These are phyloP conservation scores for Erythrolamprus reginae DNA, from an alignment of 2,113 vertebrate species.

Conservation along the genomic window DNA sequence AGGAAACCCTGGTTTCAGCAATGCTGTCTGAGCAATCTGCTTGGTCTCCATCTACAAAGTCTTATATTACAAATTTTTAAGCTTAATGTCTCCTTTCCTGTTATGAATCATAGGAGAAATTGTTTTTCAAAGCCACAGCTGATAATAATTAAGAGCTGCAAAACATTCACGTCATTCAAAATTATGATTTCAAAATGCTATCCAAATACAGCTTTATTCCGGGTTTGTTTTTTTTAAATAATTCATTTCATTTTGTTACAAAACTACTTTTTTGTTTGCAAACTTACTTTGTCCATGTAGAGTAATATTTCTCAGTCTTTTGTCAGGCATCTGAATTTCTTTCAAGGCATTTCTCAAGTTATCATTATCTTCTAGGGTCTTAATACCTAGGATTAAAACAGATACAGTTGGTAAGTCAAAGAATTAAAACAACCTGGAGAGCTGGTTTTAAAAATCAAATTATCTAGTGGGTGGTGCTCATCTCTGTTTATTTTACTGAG, in stretches of 20 bases:
- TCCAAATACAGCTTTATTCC: background rate
- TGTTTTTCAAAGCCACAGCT: background rate
- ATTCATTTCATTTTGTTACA: background rate
- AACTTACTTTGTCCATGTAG: conserved; percentile 80
- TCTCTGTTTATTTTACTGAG: background rate
- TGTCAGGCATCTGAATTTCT: conserved; percentile 84
- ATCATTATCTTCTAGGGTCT: conserved; percentile 82
- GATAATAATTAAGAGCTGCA: background rate
- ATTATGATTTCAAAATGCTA: background rate
- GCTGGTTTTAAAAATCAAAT: background rate
- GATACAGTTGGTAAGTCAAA: background rate
- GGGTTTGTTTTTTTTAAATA: background rate
- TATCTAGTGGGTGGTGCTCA: background rate
- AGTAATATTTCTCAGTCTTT: conserved; percentile 64
- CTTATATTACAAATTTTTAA: background rate
- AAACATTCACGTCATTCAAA: background rate
- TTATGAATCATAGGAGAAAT: background rate
- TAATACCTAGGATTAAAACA: conserved; percentile 67
- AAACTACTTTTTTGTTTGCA: conserved; percentile 8
- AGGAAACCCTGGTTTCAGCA: background rate
- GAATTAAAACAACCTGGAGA: background rate
- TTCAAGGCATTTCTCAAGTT: conserved; percentile 72
- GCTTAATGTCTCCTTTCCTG: background rate
- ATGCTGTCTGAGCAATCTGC: background rate
- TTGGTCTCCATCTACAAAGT: background rate